Base-by-base conservation (phyloP, 2,888 invertebrate species). In the Stomorhina lunata region DNA sequence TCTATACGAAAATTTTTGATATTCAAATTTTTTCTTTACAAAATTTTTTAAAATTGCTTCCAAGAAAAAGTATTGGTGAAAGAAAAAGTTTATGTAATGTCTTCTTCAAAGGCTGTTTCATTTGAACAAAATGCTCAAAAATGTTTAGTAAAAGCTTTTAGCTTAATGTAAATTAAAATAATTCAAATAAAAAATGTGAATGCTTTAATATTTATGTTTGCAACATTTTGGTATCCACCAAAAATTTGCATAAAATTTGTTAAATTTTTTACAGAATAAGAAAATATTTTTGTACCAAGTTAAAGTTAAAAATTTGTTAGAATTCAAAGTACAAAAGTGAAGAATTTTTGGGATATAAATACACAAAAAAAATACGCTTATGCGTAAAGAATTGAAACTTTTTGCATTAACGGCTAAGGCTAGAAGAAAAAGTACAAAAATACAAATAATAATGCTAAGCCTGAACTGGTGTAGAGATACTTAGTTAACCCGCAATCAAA, bases 401-500 rank as follows among this genome's bases (percentile, higher is more conserved):
- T 78, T 72, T 59, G 59, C 59, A 72, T 66, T 59, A 66, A 57
- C 25, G 40, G 37, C 37, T n/a, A n/a, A n/a, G 63, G 53, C 69
- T 63, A 25, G 9, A 66, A 66, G 29, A 43, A 55, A 40, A 15
- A 61, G n/a, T 10, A 63, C 15, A 43, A 20, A 65, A 20, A 63
- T 0, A 34, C 20, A n/a, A 43, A 45, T 29, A 25, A 25, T 34
- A 4, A 29, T 12, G 12, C 6, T n/a, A 40, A n/a, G 29, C 17
- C 32, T 45, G 27, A 2, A 10, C 2, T n/a, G 29, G 2, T 15
- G 25, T 40, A 3, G 25, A 61, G 63, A 17, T 53, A 50, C 15
- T 17, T 48, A 63, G 66, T 78, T 79, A 82, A 82, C 63, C 78
- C 72, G 63, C 78, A 78, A 79, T 82, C 78, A 82, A 75, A 79